Evolutionary conservation across 2,113 vertebrate species (phyloP).

Genomic region (Tenebrosternarchus preto): DNA sequence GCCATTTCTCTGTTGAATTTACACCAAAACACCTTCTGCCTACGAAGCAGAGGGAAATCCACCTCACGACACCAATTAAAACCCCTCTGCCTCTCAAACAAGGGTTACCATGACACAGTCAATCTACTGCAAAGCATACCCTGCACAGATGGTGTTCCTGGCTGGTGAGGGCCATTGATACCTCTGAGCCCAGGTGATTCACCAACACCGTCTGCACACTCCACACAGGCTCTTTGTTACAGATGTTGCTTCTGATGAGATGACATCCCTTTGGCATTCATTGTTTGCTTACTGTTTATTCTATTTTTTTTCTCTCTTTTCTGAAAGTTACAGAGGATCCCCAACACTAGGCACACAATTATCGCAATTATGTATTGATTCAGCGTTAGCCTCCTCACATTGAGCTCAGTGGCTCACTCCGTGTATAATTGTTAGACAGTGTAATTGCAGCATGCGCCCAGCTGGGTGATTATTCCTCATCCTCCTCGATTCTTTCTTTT

Average conservation of each 20-base stretch:
- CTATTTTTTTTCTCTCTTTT: conserved; percentile 59
- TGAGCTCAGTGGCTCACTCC: conserved; percentile 63
- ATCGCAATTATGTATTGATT: conserved; percentile 80
- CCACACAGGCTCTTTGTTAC: conserved; percentile 64
- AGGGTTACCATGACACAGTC: too few relatives aligned
- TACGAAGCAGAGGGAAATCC: too few relatives aligned
- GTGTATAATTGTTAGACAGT: conserved; percentile 73
- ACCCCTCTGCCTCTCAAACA: too few relatives aligned
- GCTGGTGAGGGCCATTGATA: background rate
- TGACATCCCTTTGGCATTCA: conserved; percentile 54
- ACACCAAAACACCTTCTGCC: too few relatives aligned
- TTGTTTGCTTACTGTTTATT: conserved; percentile 59
- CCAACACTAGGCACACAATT: conserved; percentile 72
- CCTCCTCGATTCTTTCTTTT: conserved; percentile 65
- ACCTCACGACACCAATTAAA: too few relatives aligned
- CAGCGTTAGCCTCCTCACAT: conserved; percentile 63
- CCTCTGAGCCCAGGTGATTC: conserved; percentile 48
- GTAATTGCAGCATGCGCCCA: conserved; percentile 75
- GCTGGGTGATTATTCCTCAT: conserved; percentile 74
- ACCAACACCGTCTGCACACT: conserved; percentile 29
- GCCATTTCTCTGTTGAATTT: too few relatives aligned
- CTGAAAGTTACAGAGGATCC: conserved; percentile 63
- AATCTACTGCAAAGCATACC: too few relatives aligned
- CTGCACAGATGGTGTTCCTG: background rate
- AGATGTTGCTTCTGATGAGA: conserved; percentile 60